A percentile compares a stretch with the other conserved stretches of the same genome.
Conservation (phyloP, 2,888 invertebrate genomes). For the Theretra japonica region DNA sequence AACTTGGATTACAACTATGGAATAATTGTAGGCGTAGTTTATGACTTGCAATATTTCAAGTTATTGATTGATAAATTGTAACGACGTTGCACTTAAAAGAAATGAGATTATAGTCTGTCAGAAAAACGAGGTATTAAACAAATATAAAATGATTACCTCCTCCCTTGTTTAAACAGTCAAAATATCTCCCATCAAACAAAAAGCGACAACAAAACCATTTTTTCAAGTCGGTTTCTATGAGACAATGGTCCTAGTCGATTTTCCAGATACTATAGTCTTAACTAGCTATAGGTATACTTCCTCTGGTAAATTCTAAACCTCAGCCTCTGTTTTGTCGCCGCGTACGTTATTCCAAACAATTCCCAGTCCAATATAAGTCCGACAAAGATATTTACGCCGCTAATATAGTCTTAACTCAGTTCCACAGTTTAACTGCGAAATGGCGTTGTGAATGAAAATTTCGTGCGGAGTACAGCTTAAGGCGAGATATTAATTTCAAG, state of each 20-base stretch:
- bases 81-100: not conserved
- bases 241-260: no score
- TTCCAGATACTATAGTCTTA: no score
- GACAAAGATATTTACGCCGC: constrained; percentile 30
- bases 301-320: no score
- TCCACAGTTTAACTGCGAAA: constrained; percentile 52
- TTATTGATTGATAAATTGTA: not conserved
- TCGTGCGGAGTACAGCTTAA: constrained; percentile 58
- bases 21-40: not conserved
- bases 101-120: no score
- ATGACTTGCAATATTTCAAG: not conserved
- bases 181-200: no score
- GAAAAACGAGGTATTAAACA: no score
- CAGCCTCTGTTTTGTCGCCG: not conserved
- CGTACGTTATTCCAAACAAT: constrained; percentile 16
- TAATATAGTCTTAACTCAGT: constrained; percentile 42
- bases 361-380: not conserved
- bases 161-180: no score
- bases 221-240: no score
- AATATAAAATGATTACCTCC: no score
- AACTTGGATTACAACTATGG: constrained; percentile 2
- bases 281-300: no score
- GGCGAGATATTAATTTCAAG: constrained; percentile 62
- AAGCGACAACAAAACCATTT: no score
- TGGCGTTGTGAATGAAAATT: constrained; percentile 55